A percentile compares a stretch with the other conserved stretches of the same genome.
phyloP scores from a whole-genome alignment of 1,140 invertebrate genomes.

The Drosophila persimilis region DNA sequence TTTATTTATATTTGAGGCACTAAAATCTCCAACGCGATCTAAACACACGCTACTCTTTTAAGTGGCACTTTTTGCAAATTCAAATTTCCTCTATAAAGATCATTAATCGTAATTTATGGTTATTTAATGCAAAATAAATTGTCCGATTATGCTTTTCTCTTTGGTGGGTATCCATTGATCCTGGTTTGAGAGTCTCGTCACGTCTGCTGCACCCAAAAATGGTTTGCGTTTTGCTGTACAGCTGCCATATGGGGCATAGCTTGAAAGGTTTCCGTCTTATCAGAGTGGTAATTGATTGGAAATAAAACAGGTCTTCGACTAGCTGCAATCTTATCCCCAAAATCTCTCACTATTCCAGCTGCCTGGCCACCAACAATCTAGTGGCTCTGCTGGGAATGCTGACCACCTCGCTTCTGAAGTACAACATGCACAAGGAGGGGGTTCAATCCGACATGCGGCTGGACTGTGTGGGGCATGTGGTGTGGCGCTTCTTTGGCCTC shows the following conservation, averaged over 20 bases:
- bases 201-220: conserved; percentile 27
- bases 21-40: no score
- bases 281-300: conserved; percentile 33
- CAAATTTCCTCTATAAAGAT: conserved; percentile 11
- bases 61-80: no score
- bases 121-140: conserved; percentile 26
- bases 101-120: conserved; percentile 22
- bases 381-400: conserved; percentile 89
- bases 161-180: not conserved
- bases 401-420: conserved; percentile 83
- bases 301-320: conserved; percentile 10
- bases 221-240: conserved; percentile 2
- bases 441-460: conserved; percentile 68
- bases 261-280: conserved; percentile 40
- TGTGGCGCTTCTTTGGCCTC: conserved; percentile 91
- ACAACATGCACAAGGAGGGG: conserved; percentile 77
- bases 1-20: no score
- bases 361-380: conserved; percentile 91
- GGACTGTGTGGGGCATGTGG: conserved; percentile 88
- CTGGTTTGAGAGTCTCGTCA: conserved; percentile 18
- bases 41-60: no score
- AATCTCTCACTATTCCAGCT: conserved; percentile 73
- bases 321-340: conserved; percentile 40
- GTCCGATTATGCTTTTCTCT: conserved; percentile 8
- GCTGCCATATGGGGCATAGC: conserved; percentile 6